Evolutionary conservation across 2,888 invertebrate genomes (phyloP), one percentile per base, ranked within the genome.

Genomic region (Heliconius charithonia): DNA sequence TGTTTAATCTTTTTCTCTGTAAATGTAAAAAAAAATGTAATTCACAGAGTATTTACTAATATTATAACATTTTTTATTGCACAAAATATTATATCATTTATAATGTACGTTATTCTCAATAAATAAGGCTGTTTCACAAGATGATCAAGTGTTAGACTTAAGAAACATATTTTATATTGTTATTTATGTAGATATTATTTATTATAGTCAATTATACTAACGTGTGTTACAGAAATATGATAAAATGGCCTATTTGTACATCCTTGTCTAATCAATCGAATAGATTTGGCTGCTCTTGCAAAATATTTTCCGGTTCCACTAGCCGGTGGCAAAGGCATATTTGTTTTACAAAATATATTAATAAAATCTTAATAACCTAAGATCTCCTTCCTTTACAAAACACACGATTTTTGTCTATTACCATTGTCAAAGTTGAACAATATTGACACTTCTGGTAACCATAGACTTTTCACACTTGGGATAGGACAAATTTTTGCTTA

Each of bases 241-340:
- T 96, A 99, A 90, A 99, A 99, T 0, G 99, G 99, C 81, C 99
- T 96, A 89, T 99, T 99, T 0, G 98, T 96, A 88, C 99, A 99
- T 76, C 99, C 99, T 86, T 97, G 96, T 62, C 97, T 95, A 12
- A 97, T 96, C 76, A 99, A 95, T 82, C 98, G 96, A 82, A 99
- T 98, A 29, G 96, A 95, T 95, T 97, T 97, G 0, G 95, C 95
- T 1, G 96, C 96, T 81, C 86, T 91, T 9, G 89, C 91, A 75
- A 91, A 94, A 86, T 95, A 96, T 83, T 90, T 89, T 4, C 97
- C 97, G 19, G 96, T 97, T 77, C 98, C 98, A 91, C 97, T 97
- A 2, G 97, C 96, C 67, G 97, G 96, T 79, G 96, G 95, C 78
- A 97, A 85, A 67, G 94, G 90, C 95, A 96, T 95, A 78, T 45